Evolutionary conservation across 2,888 invertebrate species (phyloP).

Genomic region (Petrophora chlorosata): DNA sequence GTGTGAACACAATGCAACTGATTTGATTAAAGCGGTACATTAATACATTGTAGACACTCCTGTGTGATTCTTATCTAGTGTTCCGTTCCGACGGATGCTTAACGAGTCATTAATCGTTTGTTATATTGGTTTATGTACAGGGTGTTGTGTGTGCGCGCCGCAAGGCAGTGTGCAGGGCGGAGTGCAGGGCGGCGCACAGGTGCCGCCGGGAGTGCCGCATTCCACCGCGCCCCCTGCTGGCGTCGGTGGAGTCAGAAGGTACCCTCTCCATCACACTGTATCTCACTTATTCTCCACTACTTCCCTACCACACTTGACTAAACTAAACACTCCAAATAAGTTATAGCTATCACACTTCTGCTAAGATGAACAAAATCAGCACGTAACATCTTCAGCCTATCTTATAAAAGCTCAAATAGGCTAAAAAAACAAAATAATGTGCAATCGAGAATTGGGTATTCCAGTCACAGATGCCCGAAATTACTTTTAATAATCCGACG

Average conservation of each 20-base stretch:
- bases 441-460: slow-evolving; percentile 13
- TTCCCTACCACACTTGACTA: background rate
- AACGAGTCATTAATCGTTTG: background rate
- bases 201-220: slow-evolving; percentile 77
- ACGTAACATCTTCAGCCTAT: too few species aligned
- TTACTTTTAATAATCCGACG: slow-evolving; percentile 27
- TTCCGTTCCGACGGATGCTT: background rate
- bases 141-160: slow-evolving; percentile 83
- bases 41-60: too few species aligned
- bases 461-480: slow-evolving; percentile 26
- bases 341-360: too few species aligned
- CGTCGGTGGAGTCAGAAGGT: slow-evolving; percentile 85
- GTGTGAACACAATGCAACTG: background rate
- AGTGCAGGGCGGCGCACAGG: slow-evolving; percentile 80
- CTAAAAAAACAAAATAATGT: slow-evolving; percentile 14
- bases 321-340: background rate
- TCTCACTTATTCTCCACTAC: slow-evolving; percentile 4
- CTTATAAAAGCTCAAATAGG: too few species aligned
- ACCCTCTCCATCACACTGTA: slow-evolving; percentile 37
- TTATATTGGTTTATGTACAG: slow-evolving; percentile 51
- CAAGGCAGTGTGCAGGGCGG: slow-evolving; percentile 84
- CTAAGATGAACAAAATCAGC: too few species aligned
- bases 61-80: too few species aligned
- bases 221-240: slow-evolving; percentile 81
- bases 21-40: too few species aligned